These are phyloP conservation scores for Zoanthus gigantus DNA, from an alignment of 92 coral and sea anemone genomes.

Conservation along the genomic window DNA sequence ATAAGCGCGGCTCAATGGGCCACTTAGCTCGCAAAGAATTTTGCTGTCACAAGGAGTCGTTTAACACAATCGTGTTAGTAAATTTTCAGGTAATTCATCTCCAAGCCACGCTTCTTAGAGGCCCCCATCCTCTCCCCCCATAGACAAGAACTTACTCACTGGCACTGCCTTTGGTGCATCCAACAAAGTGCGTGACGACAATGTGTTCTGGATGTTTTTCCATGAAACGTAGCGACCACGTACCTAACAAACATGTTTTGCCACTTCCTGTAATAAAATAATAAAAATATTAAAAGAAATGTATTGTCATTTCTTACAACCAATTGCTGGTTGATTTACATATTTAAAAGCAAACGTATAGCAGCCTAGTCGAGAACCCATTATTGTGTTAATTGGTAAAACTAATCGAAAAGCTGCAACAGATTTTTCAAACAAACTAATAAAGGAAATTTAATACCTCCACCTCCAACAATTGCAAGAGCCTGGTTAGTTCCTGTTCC, in stretches of 20 bases:
- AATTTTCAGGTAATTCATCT: no score
- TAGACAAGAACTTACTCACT: conserved; percentile 41
- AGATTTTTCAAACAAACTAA: no score
- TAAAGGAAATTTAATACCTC: conserved; percentile 50
- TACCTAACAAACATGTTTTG: conserved; percentile 83
- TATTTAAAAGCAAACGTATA: no score
- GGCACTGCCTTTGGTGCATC: conserved; percentile 80
- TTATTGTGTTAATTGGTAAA: not conserved
- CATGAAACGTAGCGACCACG: conserved; percentile 80
- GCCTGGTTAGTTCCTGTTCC: conserved; percentile 36
- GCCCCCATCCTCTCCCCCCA: not conserved
- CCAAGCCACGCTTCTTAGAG: no score
- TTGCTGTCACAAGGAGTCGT: no score
- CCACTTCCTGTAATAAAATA: conserved; percentile 68
- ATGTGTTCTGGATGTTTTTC: conserved; percentile 72
- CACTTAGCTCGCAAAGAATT: no score
- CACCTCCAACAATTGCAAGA: conserved; percentile 70
- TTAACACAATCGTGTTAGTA: no score
- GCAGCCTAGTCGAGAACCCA: no score
- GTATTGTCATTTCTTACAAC: no score
- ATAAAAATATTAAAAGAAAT: no score
- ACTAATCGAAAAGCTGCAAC: not conserved
- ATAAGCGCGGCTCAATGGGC: no score
- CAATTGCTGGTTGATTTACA: no score
- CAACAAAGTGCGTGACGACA: conserved; percentile 86